phyloP scores from a whole-genome alignment of 2,888 invertebrate species.

The Conus canariensis region DNA sequence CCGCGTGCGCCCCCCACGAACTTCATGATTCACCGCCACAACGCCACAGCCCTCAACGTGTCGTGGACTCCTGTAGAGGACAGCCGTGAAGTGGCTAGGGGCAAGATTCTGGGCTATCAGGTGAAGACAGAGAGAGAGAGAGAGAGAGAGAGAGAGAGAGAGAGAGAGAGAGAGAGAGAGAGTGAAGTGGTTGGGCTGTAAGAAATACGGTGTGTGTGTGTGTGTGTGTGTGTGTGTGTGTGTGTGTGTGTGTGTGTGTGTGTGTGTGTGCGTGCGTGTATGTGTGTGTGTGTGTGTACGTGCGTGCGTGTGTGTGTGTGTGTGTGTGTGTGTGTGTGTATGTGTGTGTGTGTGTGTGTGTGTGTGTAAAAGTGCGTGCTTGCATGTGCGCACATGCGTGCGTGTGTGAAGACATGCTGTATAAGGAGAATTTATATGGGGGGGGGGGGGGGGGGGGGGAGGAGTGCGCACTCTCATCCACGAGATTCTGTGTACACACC shows the following conservation, averaged over 20 bases:
- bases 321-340: neutral
- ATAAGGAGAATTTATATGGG: too few species aligned
- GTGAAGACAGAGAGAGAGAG: constrained; percentile 75
- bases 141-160: too few species aligned
- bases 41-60: constrained; percentile 95
- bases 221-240: too few species aligned
- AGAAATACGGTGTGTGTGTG: too few species aligned
- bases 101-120: constrained; percentile 94
- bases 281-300: constrained; percentile 5
- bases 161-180: too few species aligned
- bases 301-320: neutral
- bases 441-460: too few species aligned
- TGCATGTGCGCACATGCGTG: too few species aligned
- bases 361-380: too few species aligned
- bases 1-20: constrained; percentile 88
- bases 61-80: constrained; percentile 93
- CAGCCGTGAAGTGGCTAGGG: constrained; percentile 90
- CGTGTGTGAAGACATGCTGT: too few species aligned
- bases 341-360: neutral
- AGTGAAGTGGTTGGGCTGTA: too few species aligned
- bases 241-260: neutral
- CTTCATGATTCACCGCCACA: constrained; percentile 88
- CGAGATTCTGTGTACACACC: too few species aligned
- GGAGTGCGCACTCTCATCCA: too few species aligned
- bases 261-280: neutral